Conservation (phyloP, 2,888 invertebrate species). For the Phaedon cochleariae region DNA sequence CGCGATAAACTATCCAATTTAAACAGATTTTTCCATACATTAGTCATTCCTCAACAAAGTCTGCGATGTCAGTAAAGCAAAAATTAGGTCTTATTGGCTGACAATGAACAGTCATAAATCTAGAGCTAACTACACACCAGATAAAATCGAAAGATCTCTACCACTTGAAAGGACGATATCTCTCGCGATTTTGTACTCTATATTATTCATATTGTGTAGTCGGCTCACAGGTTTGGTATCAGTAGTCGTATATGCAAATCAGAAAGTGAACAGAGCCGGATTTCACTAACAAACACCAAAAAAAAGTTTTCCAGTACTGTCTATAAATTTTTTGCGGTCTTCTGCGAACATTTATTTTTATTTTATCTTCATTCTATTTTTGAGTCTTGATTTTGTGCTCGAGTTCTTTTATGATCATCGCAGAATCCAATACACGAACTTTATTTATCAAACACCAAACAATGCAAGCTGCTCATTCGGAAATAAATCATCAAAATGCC, state of each 20-base stretch:
- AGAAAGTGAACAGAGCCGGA: conserved; percentile 36
- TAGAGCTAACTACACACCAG: conserved; percentile 43
- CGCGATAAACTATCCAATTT: background rate
- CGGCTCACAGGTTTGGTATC: conserved; percentile 50
- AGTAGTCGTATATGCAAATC: conserved; percentile 59
- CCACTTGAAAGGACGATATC: too few relatives aligned
- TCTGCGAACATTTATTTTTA: too few relatives aligned
- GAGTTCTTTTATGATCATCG: too few relatives aligned
- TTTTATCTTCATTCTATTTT: too few relatives aligned
- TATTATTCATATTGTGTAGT: conserved; percentile 45
- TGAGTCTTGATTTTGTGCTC: too few relatives aligned
- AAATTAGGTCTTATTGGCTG: conserved; percentile 41
- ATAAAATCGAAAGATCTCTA: conserved; percentile 48
- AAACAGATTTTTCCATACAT: background rate
- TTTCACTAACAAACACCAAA: background rate
- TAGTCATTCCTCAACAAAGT: background rate
- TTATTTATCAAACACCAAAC: too few relatives aligned
- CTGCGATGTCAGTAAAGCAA: background rate
- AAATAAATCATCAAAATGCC: too few relatives aligned
- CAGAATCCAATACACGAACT: too few relatives aligned
- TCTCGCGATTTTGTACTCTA: conserved; percentile 14
- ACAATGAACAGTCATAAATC: conserved; percentile 44
- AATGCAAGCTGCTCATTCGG: too few relatives aligned
- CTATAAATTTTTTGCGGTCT: too few relatives aligned
- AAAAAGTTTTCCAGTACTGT: background rate